phyloP scores from a whole-genome alignment of 2,113 vertebrate species.

The Reinhardtius hippoglossoides region DNA sequence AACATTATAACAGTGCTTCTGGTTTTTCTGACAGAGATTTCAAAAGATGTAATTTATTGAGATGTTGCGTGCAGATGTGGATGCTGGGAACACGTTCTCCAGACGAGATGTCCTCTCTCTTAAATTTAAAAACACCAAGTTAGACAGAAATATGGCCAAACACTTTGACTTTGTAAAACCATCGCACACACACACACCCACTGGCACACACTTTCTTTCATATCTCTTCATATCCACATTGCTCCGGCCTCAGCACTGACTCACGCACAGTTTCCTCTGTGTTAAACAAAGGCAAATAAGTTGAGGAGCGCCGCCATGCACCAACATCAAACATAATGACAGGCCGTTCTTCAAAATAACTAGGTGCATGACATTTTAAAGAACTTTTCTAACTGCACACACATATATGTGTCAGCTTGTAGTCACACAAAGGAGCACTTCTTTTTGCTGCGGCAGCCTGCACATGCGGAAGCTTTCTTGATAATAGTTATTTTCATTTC shows the following conservation, averaged over 20 bases:
- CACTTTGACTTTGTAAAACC: constrained; percentile 16
- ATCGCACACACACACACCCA: background rate
- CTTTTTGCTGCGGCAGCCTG: constrained; percentile 60
- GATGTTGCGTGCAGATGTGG: constrained; percentile 10
- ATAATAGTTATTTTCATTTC: constrained; percentile 80
- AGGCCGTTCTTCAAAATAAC: constrained; percentile 68
- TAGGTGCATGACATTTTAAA: constrained; percentile 62
- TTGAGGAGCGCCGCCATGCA: constrained; percentile 29
- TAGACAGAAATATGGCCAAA: constrained; percentile 7
- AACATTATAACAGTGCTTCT: constrained; percentile 27
- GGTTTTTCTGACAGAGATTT: constrained; percentile 19
- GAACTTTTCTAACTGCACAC: constrained; percentile 63
- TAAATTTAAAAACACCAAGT: constrained; percentile 12
- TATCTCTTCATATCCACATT: constrained; percentile 4
- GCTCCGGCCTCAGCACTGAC: constrained; percentile 30
- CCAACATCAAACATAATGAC: constrained; percentile 71
- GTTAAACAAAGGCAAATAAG: constrained; percentile 78
- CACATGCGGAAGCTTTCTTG: constrained; percentile 63
- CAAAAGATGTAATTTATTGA: background rate
- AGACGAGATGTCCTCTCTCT: constrained; percentile 9
- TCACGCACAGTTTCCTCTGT: constrained; percentile 27
- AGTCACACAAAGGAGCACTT: constrained; percentile 50
- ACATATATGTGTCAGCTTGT: constrained; percentile 61
- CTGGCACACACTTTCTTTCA: background rate
- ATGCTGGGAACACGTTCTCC: constrained; percentile 1